Conservation (phyloP, 2,113 vertebrate species). For the Crocuta crocuta region DNA sequence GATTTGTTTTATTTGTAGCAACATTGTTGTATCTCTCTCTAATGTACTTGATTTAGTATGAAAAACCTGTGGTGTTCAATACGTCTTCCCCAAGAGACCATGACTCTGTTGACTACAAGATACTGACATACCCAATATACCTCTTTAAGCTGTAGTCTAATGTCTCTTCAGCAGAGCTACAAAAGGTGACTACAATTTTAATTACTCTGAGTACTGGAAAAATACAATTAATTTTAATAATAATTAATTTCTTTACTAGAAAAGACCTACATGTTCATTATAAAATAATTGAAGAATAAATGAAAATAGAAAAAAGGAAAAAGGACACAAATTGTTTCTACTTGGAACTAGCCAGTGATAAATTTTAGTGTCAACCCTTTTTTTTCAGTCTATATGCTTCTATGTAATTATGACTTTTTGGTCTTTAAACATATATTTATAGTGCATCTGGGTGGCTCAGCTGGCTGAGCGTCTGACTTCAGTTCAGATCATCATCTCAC, state of each 20-base stretch:
- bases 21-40: neutral
- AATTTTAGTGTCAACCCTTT: neutral
- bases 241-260: conserved; percentile 16
- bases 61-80: conserved; percentile 55
- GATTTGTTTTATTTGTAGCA: conserved; percentile 15
- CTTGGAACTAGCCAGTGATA: neutral
- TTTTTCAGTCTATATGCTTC: neutral
- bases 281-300: conserved; percentile 33
- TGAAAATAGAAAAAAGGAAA: neutral
- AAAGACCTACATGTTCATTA: neutral
- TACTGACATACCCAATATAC: neutral
- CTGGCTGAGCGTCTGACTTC: no score
- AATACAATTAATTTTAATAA: conserved; percentile 59
- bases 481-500: no score
- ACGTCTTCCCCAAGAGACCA: conserved; percentile 6
- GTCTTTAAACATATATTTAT: conserved; percentile 1
- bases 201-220: neutral
- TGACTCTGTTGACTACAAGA: neutral
- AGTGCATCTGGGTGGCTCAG: no score
- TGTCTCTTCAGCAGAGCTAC: neutral
- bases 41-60: conserved; percentile 20
- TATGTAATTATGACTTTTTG: neutral
- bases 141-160: neutral
- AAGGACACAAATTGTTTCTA: neutral
- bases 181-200: neutral